Percentiles rank a stretch among this genome's conserved stretches.
These are phyloP conservation scores for Camponotus fellah DNA, from an alignment of 2,888 invertebrate species.

Conservation along the genomic window DNA sequence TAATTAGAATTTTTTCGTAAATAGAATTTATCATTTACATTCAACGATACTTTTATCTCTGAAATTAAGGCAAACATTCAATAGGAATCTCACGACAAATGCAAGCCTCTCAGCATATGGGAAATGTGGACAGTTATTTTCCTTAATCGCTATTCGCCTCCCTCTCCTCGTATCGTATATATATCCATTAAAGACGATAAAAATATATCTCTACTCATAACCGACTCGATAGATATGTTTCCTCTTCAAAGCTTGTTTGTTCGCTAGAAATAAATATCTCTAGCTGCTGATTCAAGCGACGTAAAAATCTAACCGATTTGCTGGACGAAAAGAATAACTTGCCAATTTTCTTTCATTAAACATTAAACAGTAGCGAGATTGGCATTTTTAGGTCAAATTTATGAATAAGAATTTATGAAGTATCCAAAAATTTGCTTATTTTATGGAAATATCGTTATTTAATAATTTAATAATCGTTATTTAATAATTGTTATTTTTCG, in stretches of 20 bases:
- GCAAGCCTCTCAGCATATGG: slow-evolving; percentile 53
- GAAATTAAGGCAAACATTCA: slow-evolving; percentile 54
- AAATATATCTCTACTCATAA: slow-evolving; percentile 71
- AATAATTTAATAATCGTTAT: no score
- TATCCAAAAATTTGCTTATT: not conserved
- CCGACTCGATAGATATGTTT: slow-evolving; percentile 68
- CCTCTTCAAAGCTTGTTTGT: slow-evolving; percentile 36
- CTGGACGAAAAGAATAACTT: not conserved
- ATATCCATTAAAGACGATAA: slow-evolving; percentile 64
- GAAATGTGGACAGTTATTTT: slow-evolving; percentile 53
- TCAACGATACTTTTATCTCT: not conserved
- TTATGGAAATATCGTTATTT: slow-evolving; percentile 4
- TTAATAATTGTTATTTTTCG: not conserved
- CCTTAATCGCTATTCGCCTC: slow-evolving; percentile 16
- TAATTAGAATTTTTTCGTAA: not conserved
- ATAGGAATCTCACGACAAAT: slow-evolving; percentile 60
- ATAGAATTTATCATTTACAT: slow-evolving; percentile 19
- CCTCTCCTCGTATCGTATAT: slow-evolving; percentile 1
- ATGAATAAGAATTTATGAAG: not conserved
- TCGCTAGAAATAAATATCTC: slow-evolving; percentile 27
- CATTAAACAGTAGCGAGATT: not conserved
- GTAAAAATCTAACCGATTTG: not conserved
- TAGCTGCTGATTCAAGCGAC: not conserved
- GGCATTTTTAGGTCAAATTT: not conserved
- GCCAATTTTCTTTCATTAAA: slow-evolving; percentile 16